Base-by-base conservation (phyloP, 2,888 invertebrate species). In the Entomobrya proxima region DNA sequence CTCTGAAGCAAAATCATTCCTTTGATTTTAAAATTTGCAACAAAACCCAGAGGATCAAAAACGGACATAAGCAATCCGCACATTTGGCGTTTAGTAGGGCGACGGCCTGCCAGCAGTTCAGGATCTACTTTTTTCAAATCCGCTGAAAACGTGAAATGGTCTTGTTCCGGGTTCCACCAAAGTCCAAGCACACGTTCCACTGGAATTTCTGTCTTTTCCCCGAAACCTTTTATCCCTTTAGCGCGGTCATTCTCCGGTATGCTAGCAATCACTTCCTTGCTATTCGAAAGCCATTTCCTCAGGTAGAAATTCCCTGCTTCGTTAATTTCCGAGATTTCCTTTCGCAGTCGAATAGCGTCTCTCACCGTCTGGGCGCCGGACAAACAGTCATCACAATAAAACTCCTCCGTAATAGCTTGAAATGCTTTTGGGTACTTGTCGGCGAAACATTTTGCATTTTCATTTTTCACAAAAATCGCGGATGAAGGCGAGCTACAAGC, bases 401-500 rank as follows among this genome's bases (percentile, higher is more conserved):
- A 27, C 15, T 80, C 35, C 9, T 52, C n/a, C 2, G 24, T 11
- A 15, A 81, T 69, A 13, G 67, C 80, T 5, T 24, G 37, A 0
- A 18, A 18, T 9, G 85, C 85, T 5, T 61, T 52, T 6, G 88
- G 86, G 58, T 64, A 77, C 5, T 85, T 35, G 7, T 37, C 40
- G 0, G 24, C 47, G 30, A 32, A 75, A n/a, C 82, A 67, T 11
- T 13, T 7, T 0, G 83, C 85, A 47, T 76, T 67, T 7, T 50
- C 13, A 5, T 72, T 18, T 2, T 64, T 58, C 0, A 61, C 75
- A 9, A 40, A 78, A 32, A 77, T 76, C 4, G 88, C 88, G 13
- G 85, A 77, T 9, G 61, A 85, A 5, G 88, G 87, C 0, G 88
- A 88, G 27, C 76, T 84, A 2, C 21, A 32, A 13, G 86, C 83